Base-by-base conservation (phyloP, 2,888 invertebrate species). In the Plutella xylostella region DNA sequence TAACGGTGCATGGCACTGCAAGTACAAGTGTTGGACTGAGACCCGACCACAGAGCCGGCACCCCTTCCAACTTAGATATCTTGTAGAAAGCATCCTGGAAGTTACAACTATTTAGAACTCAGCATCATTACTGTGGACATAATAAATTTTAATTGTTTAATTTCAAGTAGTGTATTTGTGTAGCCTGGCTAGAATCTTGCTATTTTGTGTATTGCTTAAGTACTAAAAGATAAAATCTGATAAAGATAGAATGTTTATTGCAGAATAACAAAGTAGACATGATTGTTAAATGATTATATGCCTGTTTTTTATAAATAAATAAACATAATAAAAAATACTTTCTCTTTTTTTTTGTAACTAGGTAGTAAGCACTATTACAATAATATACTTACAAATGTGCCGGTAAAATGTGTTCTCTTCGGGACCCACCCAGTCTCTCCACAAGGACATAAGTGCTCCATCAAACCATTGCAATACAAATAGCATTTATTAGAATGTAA, bases 401-500 rank as follows among this genome's bases (percentile, higher is more conserved):
- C 94, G 58, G 87, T 91, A 60, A 96, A 96, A 60, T 93, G 92
- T 46, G 87, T 84, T 55, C 87, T 83, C 54, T 77, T 75, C 30
- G 84, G 86, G 56, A 88, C 88, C 92, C 92, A 92, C 43, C 80
- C 72, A n/a, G 79, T 63, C 53, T 72, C 67, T 15, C 87, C 86
- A 73, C 96, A 96, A 12, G 92, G 90, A 69, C 98, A 98, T 30
- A 98, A 76, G 68, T 98, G 98, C 74, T 99, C 99, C 98, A 98
- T 98, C 11, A 99, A 83, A 0, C 99, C 98, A 86, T 99, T 99
- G 68, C 97, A 97, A 72, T 97, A 98, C 6, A 98, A 79, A 68
- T 95, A 98, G 73, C 98, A 97, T 73, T 92, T 93, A 55, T 94
- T 92, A 7, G 91, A 90, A 4, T 90, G 75, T 55, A 92, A 68